Evolutionary conservation across 2,797 vertebrate genomes (phyloP).

Genomic region (Capromys pilorides): DNA sequence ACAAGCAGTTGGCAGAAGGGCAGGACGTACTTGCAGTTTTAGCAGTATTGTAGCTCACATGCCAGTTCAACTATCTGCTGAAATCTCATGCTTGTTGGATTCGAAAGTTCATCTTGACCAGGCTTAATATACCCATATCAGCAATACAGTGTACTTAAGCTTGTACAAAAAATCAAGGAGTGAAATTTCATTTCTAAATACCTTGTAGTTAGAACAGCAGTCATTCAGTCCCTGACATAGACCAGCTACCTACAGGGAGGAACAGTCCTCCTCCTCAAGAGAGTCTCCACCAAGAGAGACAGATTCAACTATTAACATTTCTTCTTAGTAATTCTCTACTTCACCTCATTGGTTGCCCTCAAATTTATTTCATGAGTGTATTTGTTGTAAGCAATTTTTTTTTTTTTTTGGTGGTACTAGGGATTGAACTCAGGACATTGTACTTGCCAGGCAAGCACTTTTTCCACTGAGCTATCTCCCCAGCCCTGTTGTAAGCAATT

Average conservation of each 20-base stretch:
- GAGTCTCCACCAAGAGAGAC: too few relatives aligned
- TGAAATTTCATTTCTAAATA: conserved; percentile 4
- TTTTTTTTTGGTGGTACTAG: too few relatives aligned
- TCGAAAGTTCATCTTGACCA: neutral
- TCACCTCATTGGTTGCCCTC: neutral
- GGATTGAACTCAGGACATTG: too few relatives aligned
- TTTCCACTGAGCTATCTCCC: too few relatives aligned
- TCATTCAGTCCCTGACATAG: neutral
- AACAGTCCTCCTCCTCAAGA: neutral
- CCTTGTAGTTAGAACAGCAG: too few relatives aligned
- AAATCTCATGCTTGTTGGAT: conserved; percentile 5
- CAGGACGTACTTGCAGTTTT: neutral
- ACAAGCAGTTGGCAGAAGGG: neutral
- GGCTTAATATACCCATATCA: neutral
- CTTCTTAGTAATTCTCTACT: conserved; percentile 42
- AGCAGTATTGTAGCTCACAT: neutral
- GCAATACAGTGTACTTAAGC: neutral
- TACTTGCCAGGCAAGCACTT: too few relatives aligned
- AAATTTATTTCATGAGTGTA: conserved; percentile 31
- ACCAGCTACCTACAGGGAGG: neutral
- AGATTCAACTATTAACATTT: neutral
- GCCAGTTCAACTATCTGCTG: neutral
- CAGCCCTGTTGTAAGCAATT: neutral
- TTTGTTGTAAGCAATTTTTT: conserved; percentile 35
- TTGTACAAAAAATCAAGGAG: conserved; percentile 2